These are phyloP conservation scores for Nezara viridula DNA, from an alignment of 2,888 invertebrate genomes.

Conservation along the genomic window DNA sequence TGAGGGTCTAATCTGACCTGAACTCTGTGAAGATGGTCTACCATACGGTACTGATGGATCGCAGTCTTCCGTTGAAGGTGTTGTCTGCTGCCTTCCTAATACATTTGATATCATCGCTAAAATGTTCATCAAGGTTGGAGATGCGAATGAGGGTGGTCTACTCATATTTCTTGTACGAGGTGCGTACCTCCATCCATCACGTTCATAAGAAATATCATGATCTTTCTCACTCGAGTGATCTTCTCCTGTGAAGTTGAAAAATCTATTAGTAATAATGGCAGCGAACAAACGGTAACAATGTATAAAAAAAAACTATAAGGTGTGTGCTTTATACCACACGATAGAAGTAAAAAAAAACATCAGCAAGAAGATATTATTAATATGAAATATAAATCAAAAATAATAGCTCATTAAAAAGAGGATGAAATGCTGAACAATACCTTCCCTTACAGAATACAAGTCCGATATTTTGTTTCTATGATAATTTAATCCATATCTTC, in stretches of 20 bases:
- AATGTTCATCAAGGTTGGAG: background rate
- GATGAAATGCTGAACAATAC: no score
- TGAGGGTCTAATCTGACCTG: background rate
- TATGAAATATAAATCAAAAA: no score
- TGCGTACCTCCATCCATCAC: conserved; percentile 12
- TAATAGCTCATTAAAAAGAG: no score
- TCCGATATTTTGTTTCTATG: no score
- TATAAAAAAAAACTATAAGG: no score
- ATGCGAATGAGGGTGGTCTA: background rate
- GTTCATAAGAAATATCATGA: background rate
- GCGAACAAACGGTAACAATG: no score
- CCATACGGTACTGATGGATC: background rate
- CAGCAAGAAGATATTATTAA: no score
- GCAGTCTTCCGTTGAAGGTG: background rate
- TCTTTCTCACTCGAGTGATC: background rate
- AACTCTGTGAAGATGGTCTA: background rate
- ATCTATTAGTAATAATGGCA: no score
- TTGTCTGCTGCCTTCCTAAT: background rate
- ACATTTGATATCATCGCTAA: background rate
- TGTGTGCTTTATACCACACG: no score
- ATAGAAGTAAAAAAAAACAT: no score
- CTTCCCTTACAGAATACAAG: no score
- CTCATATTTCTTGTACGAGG: background rate
- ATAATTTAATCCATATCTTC: no score
- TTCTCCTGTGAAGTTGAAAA: background rate